A percentile compares a stretch with the other conserved stretches of the same genome.
Evolutionary conservation across 1,140 invertebrate species (phyloP).

Genomic region (Dreissena rostriformis): DNA sequence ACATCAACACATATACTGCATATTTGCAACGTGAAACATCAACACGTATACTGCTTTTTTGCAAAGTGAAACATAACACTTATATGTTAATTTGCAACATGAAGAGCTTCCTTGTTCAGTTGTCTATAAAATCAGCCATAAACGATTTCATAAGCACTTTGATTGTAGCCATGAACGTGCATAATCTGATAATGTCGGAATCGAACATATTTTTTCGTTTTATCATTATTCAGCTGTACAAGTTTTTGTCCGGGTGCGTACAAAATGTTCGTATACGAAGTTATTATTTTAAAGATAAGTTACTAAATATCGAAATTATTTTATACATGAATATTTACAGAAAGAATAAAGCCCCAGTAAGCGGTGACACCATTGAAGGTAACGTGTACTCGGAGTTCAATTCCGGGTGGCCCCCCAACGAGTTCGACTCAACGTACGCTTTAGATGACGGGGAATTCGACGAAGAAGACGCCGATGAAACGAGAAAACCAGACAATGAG

Average conservation of each 20-base stretch:
- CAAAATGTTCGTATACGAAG: conserved; percentile 12
- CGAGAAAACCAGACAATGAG: conserved; percentile 3
- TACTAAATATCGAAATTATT: background rate
- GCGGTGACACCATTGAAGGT: background rate
- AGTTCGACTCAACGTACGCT: conserved; percentile 32
- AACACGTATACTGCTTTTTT: background rate
- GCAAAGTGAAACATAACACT: background rate
- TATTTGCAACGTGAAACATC: background rate
- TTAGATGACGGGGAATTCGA: conserved; percentile 14
- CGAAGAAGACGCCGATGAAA: background rate
- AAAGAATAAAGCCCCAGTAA: background rate
- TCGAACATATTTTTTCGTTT: background rate
- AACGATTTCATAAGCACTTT: background rate
- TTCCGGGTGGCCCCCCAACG: conserved; percentile 16
- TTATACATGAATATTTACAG: too few relatives aligned
- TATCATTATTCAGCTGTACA: background rate
- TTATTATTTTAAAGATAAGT: conserved; percentile 9
- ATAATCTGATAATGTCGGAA: background rate
- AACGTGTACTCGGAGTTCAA: conserved; percentile 37
- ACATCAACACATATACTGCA: background rate
- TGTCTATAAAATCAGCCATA: background rate
- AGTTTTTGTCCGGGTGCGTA: conserved; percentile 1
- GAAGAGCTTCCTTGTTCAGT: background rate
- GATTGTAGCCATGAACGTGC: background rate
- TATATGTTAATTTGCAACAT: background rate